phyloP scores from a whole-genome alignment of 1,140 invertebrate species.

The Chionoecetes opilio region DNA sequence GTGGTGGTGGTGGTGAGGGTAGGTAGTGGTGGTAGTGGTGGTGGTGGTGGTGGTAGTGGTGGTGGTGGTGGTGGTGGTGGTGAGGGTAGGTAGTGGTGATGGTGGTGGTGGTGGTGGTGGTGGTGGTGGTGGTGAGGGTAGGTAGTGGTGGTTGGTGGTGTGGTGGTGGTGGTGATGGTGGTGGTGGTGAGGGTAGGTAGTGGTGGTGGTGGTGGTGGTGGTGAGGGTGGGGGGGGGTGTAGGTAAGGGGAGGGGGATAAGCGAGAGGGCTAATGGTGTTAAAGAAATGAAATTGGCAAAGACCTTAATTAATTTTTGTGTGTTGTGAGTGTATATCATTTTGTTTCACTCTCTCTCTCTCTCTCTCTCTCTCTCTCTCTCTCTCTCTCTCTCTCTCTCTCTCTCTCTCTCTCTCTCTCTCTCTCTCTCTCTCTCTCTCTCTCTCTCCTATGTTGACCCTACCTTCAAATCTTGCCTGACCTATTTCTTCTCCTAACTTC shows the following conservation, averaged over 20 bases:
- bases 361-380: constrained; percentile 27
- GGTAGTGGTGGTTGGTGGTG: too few species aligned
- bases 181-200: too few species aligned
- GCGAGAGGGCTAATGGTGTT: not conserved
- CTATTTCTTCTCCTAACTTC: not conserved
- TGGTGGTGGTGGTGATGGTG: too few species aligned
- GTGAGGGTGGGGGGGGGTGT: not conserved
- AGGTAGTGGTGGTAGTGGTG: not conserved
- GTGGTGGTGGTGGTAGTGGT: not conserved
- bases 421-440: constrained; percentile 27
- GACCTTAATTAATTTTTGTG: not conserved
- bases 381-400: constrained; percentile 27
- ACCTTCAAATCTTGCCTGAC: not conserved
- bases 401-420: constrained; percentile 27
- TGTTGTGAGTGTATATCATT: not conserved
- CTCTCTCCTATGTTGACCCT: not conserved
- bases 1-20: not conserved
- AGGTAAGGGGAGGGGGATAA: not conserved
- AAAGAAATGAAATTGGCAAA: not conserved
- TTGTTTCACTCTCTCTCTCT: not conserved
- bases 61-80: not conserved
- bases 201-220: not conserved
- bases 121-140: not conserved
- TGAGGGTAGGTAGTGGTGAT: not conserved
- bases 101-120: not conserved